These are phyloP conservation scores for Hydrochoerus hydrochaeris DNA, from an alignment of 2,113 vertebrate genomes.

Conservation along the genomic window DNA sequence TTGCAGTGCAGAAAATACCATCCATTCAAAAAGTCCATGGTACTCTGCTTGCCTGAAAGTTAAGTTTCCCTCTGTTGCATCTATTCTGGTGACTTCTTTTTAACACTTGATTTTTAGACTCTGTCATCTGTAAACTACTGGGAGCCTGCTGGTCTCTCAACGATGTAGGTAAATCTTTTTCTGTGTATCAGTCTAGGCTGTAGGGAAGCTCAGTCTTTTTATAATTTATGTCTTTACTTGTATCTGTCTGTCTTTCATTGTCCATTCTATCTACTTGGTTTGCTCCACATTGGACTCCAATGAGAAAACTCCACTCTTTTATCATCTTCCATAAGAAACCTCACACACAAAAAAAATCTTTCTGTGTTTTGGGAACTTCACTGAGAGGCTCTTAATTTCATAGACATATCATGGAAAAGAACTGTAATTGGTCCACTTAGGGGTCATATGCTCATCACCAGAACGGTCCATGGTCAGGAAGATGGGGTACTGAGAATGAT, in stretches of 20 bases:
- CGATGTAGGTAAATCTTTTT: background rate
- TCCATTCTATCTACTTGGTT: background rate
- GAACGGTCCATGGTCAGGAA: background rate
- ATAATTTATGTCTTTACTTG: background rate
- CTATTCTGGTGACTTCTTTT: background rate
- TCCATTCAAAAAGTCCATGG: background rate
- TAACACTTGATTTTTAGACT: background rate
- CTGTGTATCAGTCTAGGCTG: background rate
- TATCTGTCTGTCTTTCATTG: background rate
- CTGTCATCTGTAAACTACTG: background rate
- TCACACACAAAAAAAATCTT: background rate
- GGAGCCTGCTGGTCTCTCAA: background rate
- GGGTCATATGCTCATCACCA: background rate
- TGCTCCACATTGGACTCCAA: background rate
- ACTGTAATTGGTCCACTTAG: background rate
- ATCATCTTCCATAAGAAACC: conserved; percentile 32
- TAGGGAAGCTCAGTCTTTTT: background rate
- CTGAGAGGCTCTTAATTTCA: background rate
- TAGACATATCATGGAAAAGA: background rate
- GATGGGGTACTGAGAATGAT: background rate
- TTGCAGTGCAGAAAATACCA: conserved; percentile 42
- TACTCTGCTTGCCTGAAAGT: background rate
- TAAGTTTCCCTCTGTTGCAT: conserved; percentile 1
- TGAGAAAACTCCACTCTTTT: conserved; percentile 1
- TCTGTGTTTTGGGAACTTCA: conserved; percentile 17